phyloP scores from a whole-genome alignment of 2,797 vertebrate species.

The Galago senegalensis region DNA sequence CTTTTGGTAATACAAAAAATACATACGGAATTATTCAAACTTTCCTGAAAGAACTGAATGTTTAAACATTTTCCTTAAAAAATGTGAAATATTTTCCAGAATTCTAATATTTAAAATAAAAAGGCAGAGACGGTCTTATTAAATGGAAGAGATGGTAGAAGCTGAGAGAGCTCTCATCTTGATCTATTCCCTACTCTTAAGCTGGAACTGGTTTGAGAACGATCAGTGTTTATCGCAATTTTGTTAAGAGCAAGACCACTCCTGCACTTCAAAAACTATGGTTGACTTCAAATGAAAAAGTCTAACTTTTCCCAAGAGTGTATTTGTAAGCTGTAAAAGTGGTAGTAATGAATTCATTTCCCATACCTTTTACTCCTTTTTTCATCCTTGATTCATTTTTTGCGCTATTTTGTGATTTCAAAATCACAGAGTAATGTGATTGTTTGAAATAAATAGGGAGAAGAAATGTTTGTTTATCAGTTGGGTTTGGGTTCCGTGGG shows the following conservation, averaged over 20 bases:
- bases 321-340: slow-evolving; percentile 42
- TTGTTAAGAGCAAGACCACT: not conserved
- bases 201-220: not conserved
- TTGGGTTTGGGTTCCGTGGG: not conserved
- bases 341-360: not conserved
- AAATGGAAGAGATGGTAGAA: not conserved
- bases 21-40: not conserved
- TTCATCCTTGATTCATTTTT: not conserved
- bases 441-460: not conserved
- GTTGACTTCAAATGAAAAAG: slow-evolving; percentile 24
- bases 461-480: not conserved
- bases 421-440: not conserved
- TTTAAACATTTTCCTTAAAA: not conserved
- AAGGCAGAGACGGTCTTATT: not conserved
- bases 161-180: not conserved
- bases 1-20: not conserved
- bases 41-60: not conserved
- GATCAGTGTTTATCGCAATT: not conserved
- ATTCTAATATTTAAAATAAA: slow-evolving; percentile 19
- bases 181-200: not conserved
- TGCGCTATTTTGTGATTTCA: not conserved
- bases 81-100: not conserved
- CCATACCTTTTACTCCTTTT: not conserved
- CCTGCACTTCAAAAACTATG: not conserved
- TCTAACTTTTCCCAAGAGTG: not conserved